These are phyloP conservation scores for Melitaea cinxia DNA, from an alignment of 1,140 invertebrate species.

Conservation along the genomic window DNA sequence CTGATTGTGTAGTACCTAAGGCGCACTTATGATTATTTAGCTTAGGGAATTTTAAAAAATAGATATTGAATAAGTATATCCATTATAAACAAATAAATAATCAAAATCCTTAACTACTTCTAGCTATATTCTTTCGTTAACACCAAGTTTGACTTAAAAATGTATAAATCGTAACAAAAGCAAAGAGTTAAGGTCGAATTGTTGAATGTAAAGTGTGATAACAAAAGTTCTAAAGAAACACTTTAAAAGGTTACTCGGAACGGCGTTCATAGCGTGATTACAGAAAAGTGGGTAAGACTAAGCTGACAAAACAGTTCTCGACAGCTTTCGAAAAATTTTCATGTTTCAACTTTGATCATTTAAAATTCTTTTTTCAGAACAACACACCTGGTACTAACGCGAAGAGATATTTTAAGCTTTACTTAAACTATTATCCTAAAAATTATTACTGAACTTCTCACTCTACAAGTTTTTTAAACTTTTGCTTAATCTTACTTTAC, in stretches of 20 bases:
- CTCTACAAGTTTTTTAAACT: neutral
- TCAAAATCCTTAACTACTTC: no score
- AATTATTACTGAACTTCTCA: neutral
- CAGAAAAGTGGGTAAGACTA: constrained; percentile 3
- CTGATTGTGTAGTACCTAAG: no score
- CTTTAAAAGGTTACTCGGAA: constrained; percentile 4
- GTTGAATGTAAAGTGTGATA: neutral
- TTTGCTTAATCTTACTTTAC: no score
- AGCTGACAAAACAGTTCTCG: neutral
- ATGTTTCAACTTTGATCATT: constrained; percentile 6
- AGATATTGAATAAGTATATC: no score
- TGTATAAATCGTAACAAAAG: neutral
- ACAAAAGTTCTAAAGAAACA: neutral
- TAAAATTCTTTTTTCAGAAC: constrained; percentile 3
- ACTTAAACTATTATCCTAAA: neutral
- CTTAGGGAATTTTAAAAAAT: no score
- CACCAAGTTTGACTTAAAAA: no score
- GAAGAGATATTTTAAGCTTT: neutral
- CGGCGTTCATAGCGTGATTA: neutral
- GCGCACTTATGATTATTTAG: no score
- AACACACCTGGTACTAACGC: neutral
- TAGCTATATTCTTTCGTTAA: no score
- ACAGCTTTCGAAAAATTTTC: constrained; percentile 2
- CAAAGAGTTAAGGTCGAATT: neutral
- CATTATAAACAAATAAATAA: no score